Evolutionary conservation across 2,888 invertebrate genomes (phyloP).

Genomic region (Epiperipatus broadwayi): DNA sequence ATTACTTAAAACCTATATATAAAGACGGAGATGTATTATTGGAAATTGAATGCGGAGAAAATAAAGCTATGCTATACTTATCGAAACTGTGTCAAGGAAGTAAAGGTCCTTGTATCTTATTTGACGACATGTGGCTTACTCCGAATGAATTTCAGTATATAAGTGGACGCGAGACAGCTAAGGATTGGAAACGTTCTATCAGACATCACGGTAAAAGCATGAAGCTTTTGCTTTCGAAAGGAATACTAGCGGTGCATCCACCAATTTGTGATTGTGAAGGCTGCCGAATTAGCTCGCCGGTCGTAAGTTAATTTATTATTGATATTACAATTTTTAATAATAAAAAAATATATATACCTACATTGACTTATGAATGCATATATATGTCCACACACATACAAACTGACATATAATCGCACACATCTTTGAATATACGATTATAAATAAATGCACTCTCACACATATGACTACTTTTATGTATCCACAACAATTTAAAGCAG

Average conservation of each 20-base stretch:
- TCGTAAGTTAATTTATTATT: slow-evolving; percentile 8
- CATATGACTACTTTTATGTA: too few relatives aligned
- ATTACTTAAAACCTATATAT: slow-evolving; percentile 19
- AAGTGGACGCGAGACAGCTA: slow-evolving; percentile 33
- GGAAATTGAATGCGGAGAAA: slow-evolving; percentile 28
- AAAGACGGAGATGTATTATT: slow-evolving; percentile 22
- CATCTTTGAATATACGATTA: too few relatives aligned
- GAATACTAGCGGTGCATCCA: slow-evolving; percentile 29
- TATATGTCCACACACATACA: too few relatives aligned
- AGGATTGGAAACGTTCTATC: slow-evolving; percentile 33
- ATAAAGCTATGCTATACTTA: slow-evolving; percentile 26
- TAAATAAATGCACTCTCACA: too few relatives aligned
- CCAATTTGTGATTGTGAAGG: slow-evolving; percentile 28
- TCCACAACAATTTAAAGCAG: too few relatives aligned
- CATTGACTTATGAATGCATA: too few relatives aligned
- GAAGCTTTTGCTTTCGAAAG: slow-evolving; percentile 31
- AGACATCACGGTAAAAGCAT: slow-evolving; percentile 32
- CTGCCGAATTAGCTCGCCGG: slow-evolving; percentile 19
- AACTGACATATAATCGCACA: too few relatives aligned
- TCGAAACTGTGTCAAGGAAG: slow-evolving; percentile 30
- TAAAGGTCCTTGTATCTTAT: slow-evolving; percentile 32
- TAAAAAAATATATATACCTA: too few relatives aligned
- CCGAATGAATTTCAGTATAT: slow-evolving; percentile 34
- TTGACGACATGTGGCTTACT: slow-evolving; percentile 30
- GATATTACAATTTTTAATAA: too few relatives aligned